phyloP scores from a whole-genome alignment of 2,888 invertebrate genomes.

The Lycia hirtaria region DNA sequence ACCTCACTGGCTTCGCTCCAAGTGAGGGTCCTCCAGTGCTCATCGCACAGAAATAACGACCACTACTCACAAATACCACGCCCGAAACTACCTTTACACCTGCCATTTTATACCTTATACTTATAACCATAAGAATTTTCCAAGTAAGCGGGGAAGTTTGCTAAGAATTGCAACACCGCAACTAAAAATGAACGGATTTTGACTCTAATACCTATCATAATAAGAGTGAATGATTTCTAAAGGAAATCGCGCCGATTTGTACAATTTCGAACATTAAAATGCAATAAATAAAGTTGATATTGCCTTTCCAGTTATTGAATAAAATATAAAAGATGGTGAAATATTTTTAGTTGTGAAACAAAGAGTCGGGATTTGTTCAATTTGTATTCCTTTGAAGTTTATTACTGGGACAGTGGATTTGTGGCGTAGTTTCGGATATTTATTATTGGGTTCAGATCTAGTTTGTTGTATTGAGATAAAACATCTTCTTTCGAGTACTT shows the following conservation, averaged over 20 bases:
- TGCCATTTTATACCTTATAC: slow-evolving; percentile 13
- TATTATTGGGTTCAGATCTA: slow-evolving; percentile 21
- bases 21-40: slow-evolving; percentile 51
- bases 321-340: slow-evolving; percentile 19
- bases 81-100: background rate
- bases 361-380: slow-evolving; percentile 26
- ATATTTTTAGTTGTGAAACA: slow-evolving; percentile 30
- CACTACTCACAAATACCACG: slow-evolving; percentile 47
- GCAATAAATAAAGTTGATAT: slow-evolving; percentile 41
- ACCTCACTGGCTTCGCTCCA: slow-evolving; percentile 31
- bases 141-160: slow-evolving; percentile 9
- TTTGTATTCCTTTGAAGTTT: slow-evolving; percentile 30
- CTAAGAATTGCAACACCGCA: slow-evolving; percentile 15
- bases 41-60: slow-evolving; percentile 64
- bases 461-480: slow-evolving; percentile 19
- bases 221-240: slow-evolving; percentile 28
- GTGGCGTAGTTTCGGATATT: slow-evolving; percentile 19
- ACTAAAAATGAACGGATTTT: slow-evolving; percentile 24
- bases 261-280: slow-evolving; percentile 38
- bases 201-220: slow-evolving; percentile 36
- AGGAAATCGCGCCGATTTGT: slow-evolving; percentile 33
- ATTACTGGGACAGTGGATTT: slow-evolving; percentile 25
- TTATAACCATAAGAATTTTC: background rate
- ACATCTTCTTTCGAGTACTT: slow-evolving; percentile 9
- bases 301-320: slow-evolving; percentile 30